Percentiles rank a stretch among this genome's conserved stretches.
These are phyloP conservation scores for Drosophila seclusa DNA, from an alignment of 2,888 invertebrate species.

Conservation along the genomic window DNA sequence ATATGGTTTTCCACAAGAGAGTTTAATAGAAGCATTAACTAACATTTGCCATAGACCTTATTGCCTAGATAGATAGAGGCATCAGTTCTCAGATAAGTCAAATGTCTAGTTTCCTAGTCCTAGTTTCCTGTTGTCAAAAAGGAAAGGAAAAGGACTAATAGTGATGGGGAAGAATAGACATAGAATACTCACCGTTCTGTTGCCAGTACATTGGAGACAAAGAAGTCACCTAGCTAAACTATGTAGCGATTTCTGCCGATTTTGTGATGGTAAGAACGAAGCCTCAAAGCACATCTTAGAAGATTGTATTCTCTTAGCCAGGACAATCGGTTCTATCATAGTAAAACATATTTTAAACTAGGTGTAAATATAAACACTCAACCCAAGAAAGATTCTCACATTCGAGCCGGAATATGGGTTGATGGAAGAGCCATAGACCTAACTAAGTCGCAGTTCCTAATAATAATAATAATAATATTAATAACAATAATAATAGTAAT, in stretches of 20 bases:
- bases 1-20: background rate
- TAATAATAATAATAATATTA: too few species aligned
- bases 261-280: background rate
- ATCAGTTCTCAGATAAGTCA: background rate
- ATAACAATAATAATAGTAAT: background rate
- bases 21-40: accelerated
- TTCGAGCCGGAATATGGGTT: background rate
- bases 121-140: background rate
- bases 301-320: too few species aligned
- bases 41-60: background rate
- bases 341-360: background rate
- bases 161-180: accelerated
- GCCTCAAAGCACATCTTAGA: background rate
- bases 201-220: background rate
- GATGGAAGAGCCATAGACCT: background rate
- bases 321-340: accelerated
- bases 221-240: background rate
- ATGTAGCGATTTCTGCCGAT: background rate
- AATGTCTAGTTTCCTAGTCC: too few species aligned
- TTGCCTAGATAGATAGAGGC: background rate
- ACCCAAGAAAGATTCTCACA: background rate
- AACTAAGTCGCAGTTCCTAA: too few species aligned
- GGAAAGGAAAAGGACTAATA: too few species aligned
- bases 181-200: background rate
- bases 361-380: background rate